Conservation (phyloP, 2,888 invertebrate genomes). For the Opisthograptis luteolata region DNA sequence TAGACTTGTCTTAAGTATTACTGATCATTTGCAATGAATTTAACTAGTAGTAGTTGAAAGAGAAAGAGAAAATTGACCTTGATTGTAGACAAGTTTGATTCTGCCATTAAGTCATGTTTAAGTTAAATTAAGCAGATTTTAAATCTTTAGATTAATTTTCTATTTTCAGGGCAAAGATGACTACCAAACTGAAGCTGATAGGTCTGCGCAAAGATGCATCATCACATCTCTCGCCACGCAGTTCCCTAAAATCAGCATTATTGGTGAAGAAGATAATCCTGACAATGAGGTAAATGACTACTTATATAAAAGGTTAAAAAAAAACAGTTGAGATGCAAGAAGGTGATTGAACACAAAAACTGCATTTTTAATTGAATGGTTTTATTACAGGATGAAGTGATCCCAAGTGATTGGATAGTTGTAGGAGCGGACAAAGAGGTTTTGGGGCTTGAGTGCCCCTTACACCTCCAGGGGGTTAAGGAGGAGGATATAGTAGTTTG, state of each 20-base stretch:
- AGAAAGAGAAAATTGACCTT: no score
- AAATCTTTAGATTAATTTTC: not conserved
- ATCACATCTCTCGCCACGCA: slow-evolving; percentile 92
- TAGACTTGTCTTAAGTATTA: slow-evolving; percentile 1
- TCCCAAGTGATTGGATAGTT: slow-evolving; percentile 91
- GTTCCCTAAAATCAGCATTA: slow-evolving; percentile 93
- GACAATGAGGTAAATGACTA: slow-evolving; percentile 84
- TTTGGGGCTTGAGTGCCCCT: slow-evolving; percentile 86
- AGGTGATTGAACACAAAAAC: no score
- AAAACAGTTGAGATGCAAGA: not conserved
- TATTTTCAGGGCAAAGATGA: slow-evolving; percentile 92
- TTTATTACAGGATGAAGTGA: slow-evolving; percentile 59
- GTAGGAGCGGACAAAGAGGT: slow-evolving; percentile 89
- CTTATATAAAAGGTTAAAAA: not conserved
- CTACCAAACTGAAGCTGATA: slow-evolving; percentile 98
- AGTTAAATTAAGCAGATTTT: no score
- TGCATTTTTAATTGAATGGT: no score
- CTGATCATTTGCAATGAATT: no score
- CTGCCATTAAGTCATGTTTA: no score
- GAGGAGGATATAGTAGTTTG: slow-evolving; percentile 96
- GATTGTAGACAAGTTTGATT: no score
- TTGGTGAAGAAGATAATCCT: slow-evolving; percentile 94
- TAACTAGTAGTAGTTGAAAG: no score
- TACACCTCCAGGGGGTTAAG: slow-evolving; percentile 84
- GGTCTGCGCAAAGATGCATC: slow-evolving; percentile 97